Conservation (phyloP, 2,113 vertebrate species). For the Climacteris rufus region DNA sequence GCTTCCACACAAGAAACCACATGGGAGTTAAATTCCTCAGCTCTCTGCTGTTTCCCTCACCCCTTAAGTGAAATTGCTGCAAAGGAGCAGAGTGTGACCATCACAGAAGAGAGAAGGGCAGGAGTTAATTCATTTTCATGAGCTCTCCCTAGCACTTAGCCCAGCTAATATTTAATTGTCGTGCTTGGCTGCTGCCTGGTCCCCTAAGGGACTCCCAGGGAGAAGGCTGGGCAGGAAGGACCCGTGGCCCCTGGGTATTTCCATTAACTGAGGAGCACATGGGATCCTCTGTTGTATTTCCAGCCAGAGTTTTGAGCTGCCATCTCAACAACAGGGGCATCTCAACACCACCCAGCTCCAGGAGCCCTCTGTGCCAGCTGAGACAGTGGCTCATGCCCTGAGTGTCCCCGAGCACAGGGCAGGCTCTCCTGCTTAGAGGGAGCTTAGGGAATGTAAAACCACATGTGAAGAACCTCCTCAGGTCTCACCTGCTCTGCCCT, state of each 20-base stretch:
- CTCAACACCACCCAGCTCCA: neutral
- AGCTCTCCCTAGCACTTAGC: neutral
- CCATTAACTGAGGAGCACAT: neutral
- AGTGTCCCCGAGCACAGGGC: neutral
- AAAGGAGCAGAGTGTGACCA: neutral
- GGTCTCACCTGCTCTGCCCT: neutral
- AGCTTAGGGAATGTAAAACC: neutral
- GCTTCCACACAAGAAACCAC: neutral
- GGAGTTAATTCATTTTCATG: slow-evolving; percentile 1
- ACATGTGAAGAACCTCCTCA: neutral
- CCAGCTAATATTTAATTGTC: neutral
- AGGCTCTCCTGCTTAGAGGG: neutral
- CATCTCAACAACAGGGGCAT: neutral
- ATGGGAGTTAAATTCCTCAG: neutral
- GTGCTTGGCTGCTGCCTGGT: neutral
- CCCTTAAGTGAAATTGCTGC: neutral
- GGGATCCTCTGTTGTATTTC: neutral
- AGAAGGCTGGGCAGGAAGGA: neutral
- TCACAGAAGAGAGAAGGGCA: neutral
- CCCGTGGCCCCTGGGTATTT: neutral
- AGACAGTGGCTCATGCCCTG: neutral
- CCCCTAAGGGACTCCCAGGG: neutral
- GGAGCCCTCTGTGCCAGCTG: neutral
- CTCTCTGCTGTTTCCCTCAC: neutral
- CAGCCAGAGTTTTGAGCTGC: neutral